These are phyloP conservation scores for Anoncus sp. DNA, from an alignment of 2,888 invertebrate species.

Conservation along the genomic window DNA sequence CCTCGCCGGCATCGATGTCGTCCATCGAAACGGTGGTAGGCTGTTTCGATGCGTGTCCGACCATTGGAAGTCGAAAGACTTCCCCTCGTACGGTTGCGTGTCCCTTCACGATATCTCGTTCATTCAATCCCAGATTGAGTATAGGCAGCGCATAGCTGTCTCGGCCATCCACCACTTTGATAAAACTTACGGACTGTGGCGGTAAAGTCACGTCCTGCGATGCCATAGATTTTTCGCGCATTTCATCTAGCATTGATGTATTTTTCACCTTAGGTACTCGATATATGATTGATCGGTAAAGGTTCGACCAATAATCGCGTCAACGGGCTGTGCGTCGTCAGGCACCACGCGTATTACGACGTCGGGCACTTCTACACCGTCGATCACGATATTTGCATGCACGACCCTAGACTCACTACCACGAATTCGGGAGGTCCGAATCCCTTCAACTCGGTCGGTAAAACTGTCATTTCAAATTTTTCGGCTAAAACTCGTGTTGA, in stretches of 20 bases:
- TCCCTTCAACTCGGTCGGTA: not conserved
- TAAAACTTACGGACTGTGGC: not conserved
- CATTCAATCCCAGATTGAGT: too few relatives aligned
- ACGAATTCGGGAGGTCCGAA: conserved; percentile 13
- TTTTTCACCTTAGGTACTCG: conserved; percentile 5
- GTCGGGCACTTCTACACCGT: conserved; percentile 16
- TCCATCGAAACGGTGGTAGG: not conserved
- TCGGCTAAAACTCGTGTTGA: conserved; percentile 3
- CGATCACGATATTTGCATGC: not conserved
- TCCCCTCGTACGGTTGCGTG: too few relatives aligned
- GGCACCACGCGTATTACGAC: not conserved
- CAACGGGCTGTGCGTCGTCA: not conserved
- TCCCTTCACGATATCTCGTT: too few relatives aligned
- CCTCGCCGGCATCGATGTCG: conserved; percentile 16
- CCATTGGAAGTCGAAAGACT: too few relatives aligned
- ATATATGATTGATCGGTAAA: conserved; percentile 10
- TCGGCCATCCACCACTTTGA: too few relatives aligned
- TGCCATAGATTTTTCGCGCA: too few relatives aligned
- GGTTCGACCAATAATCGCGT: conserved; percentile 31
- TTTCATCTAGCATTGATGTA: not conserved
- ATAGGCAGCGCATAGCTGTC: too few relatives aligned
- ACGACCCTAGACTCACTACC: conserved; percentile 12
- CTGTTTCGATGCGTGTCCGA: too few relatives aligned
- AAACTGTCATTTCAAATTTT: not conserved
- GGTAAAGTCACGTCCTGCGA: too few relatives aligned